Evolutionary conservation across 2,888 invertebrate species (phyloP).

Genomic region (Hirtodrosophila cameraria): DNA sequence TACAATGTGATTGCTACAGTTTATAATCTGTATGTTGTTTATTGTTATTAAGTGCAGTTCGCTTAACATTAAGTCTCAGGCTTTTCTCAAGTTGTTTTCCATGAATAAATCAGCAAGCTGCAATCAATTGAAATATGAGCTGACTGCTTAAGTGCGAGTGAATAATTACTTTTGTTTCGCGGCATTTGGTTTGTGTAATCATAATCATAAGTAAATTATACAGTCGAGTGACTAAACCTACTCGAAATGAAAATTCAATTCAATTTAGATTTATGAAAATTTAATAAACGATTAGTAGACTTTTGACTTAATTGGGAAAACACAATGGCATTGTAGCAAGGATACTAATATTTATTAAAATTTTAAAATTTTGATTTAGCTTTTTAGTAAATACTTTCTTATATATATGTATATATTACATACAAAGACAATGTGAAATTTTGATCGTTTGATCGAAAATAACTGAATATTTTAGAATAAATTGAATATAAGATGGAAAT

Average conservation of each 20-base stretch:
- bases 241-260: conserved; percentile 3
- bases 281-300: background rate
- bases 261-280: background rate
- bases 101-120: conserved; percentile 12
- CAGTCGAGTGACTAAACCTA: conserved; percentile 19
- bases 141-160: conserved; percentile 20
- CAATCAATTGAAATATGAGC: conserved; percentile 11
- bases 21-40: conserved; percentile 8
- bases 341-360: too few relatives aligned
- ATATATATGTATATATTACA: too few relatives aligned
- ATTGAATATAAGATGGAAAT: too few relatives aligned
- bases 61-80: background rate
- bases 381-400: too few relatives aligned
- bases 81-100: background rate
- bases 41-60: conserved; percentile 11
- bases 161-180: conserved; percentile 23
- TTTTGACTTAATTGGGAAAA: too few relatives aligned
- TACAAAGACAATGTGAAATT: too few relatives aligned
- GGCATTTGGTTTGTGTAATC: conserved; percentile 20
- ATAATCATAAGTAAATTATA: conserved; percentile 45
- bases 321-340: too few relatives aligned
- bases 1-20: conserved; percentile 8
- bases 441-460: too few relatives aligned
- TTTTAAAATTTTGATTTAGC: too few relatives aligned
- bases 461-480: too few relatives aligned